Evolutionary conservation across 2,888 invertebrate species (phyloP), one percentile per base, ranked within the genome.

Genomic region (Machimus atricapillus): DNA sequence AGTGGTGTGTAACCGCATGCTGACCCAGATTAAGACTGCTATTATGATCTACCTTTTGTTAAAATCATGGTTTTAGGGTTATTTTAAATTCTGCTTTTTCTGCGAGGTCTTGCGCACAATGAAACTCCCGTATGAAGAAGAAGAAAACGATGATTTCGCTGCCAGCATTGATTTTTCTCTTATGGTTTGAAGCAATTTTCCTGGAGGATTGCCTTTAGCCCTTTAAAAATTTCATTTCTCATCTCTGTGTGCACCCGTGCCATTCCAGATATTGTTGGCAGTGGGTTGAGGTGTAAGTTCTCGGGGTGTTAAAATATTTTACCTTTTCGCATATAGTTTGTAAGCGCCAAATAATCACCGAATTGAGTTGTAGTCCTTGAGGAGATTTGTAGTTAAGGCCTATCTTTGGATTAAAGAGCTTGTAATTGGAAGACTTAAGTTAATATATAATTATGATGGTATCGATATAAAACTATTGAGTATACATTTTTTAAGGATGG

Each of bases 21-120:
- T 79, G 79, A 79, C 79, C 79, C n/a, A 79, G 16, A 78, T 78
- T 78, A 12, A n/a, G 52, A 12, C 27, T n/a, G n/a, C n/a, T 31
- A 79, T 34, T n/a, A 79, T 79, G n/a, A 27, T 78, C 23, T 46
- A 43, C 3, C 40, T 19, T 14, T 78, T 78, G 40, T 34, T 77
- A 34, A 77, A 77, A 40, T 34, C n/a, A 37, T 37, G 2, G 12
- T 77, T 23, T 23, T 23, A 16, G 40, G 23, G 12, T 27, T 19
- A 78, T 78, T 78, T 78, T 43, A 46, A 52, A 46, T 43, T 66
- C n/a, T 6, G 56, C 16, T 56, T 52, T 58, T 19, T 58, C 19
- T 14, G 12, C 12, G 27, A 66, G 12, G 19, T 23, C 23, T 23
- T 19, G 27, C 19, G 23, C 23, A 19, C 27, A 66, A 12, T 23